phyloP scores from a whole-genome alignment of 2,113 vertebrate genomes.

The Apistogramma diplotaenia region DNA sequence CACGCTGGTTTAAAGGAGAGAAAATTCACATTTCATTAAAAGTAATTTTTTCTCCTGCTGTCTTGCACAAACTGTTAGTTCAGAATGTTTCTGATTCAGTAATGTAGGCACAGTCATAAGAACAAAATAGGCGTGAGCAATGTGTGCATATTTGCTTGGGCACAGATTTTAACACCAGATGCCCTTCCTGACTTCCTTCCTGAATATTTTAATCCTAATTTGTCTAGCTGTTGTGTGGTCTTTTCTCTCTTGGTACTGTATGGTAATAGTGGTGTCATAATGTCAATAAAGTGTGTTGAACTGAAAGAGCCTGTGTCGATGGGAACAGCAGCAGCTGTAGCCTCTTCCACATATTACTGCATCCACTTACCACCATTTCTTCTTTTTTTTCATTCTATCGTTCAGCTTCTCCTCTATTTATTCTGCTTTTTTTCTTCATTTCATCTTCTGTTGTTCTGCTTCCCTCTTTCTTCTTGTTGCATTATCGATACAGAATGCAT shows the following conservation, averaged over 20 bases:
- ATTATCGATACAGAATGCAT: constrained; percentile 51
- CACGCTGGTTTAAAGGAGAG: too few relatives aligned
- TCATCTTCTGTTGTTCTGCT: not conserved
- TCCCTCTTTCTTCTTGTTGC: constrained; percentile 4
- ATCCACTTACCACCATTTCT: not conserved
- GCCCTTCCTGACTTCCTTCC: too few relatives aligned
- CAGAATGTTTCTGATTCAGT: too few relatives aligned
- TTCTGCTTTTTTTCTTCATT: not conserved
- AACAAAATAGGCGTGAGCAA: too few relatives aligned
- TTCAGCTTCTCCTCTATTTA: not conserved
- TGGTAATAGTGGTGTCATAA: not conserved
- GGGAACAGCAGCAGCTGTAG: not conserved
- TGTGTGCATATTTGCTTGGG: not conserved
- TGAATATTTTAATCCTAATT: not conserved
- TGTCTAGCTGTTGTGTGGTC: not conserved
- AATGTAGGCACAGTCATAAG: too few relatives aligned
- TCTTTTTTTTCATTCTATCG: not conserved
- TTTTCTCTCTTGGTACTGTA: not conserved
- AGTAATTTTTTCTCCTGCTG: too few relatives aligned
- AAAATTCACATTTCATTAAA: too few relatives aligned
- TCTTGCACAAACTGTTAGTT: too few relatives aligned
- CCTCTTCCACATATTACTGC: not conserved
- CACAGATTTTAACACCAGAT: not conserved
- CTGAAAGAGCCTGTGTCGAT: not conserved
- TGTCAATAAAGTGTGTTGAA: constrained; percentile 14